Evolutionary conservation across 2,113 vertebrate genomes (phyloP), one percentile per base, ranked within the genome.

Genomic region (Egretta garzetta): DNA sequence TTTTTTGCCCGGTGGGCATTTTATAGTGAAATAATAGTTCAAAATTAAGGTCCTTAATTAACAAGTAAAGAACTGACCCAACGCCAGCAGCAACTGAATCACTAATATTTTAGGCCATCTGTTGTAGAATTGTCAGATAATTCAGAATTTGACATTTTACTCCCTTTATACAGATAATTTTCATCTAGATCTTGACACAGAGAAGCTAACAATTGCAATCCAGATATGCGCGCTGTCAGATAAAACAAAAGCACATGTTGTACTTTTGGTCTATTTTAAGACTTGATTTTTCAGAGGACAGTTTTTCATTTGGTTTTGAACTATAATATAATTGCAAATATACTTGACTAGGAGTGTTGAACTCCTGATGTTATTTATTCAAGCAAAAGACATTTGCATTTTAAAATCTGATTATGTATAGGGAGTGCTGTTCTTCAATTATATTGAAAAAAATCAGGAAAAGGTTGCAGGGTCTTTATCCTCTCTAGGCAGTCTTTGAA

Each of bases 91-190:
- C 80, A 80, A 94, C 64, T 96, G 97, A 94, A 75, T 97, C 88
- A 82, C 86, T 85, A 91, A 81, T 96, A 87, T 92, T 92, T 95
- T 82, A 81, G 91, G 53, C 96, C 93, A 96, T 97, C 95, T 97
- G 94, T 81, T 96, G 89, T 43, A 73, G 64, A 91, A 77, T 92
- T 89, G 53, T 91, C 83, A 85, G 91, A 95, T 93, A 95, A 74
- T 66, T 95, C 68, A 52, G 83, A 75, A 91, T 93, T 70, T 47
- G 85, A 94, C 86, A 87, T 96, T 96, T 96, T 76, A 85, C 45
- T 96, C 83, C 49, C n/a, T 93, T 84, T 87, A 47, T 75, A 58
- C 58, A 79, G 80, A 80, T 68, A 53, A 93, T 84, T 95, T 91
- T 93, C n/a, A 16, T 88, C 63, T 70, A 79, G 70, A 85, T 88